Conservation (phyloP, 2,797 vertebrate genomes). For the Podarcis lilfordi region DNA sequence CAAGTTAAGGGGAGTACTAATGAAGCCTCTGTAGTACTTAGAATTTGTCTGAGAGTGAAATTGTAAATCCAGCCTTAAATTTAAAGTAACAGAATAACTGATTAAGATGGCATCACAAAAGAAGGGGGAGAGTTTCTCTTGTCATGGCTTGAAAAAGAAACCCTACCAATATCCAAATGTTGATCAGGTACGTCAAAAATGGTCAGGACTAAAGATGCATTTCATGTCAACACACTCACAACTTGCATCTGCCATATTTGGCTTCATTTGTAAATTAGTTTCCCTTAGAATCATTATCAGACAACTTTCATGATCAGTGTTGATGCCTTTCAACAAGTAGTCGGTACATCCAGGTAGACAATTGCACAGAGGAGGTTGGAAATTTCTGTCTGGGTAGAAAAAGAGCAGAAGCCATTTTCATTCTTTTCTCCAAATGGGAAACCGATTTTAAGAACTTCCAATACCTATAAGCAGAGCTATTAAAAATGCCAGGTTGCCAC, state of each 20-base stretch:
- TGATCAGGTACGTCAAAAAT: background rate
- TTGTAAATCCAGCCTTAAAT: background rate
- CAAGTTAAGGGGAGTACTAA: background rate
- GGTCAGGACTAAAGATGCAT: background rate
- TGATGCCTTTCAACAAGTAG: background rate
- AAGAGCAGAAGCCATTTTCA: background rate
- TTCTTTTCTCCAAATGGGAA: background rate
- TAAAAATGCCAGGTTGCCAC: conserved; percentile 80
- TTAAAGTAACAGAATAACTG: background rate
- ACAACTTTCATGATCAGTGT: background rate
- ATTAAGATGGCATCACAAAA: background rate
- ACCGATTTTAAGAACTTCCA: conserved; percentile 56
- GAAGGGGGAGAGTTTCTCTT: background rate
- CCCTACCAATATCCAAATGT: background rate
- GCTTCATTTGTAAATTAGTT: background rate
- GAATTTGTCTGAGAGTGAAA: background rate
- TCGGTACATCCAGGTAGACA: background rate
- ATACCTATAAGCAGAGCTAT: conserved; percentile 80
- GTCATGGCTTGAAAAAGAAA: background rate
- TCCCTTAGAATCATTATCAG: background rate
- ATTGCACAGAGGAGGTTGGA: background rate
- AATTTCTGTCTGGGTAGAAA: background rate
- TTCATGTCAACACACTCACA: background rate
- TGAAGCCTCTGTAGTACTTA: background rate
- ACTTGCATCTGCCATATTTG: background rate